Evolutionary conservation across 2,113 vertebrate species (phyloP), one percentile per base, ranked within the genome.

Genomic region (Microtus pennsylvanicus): DNA sequence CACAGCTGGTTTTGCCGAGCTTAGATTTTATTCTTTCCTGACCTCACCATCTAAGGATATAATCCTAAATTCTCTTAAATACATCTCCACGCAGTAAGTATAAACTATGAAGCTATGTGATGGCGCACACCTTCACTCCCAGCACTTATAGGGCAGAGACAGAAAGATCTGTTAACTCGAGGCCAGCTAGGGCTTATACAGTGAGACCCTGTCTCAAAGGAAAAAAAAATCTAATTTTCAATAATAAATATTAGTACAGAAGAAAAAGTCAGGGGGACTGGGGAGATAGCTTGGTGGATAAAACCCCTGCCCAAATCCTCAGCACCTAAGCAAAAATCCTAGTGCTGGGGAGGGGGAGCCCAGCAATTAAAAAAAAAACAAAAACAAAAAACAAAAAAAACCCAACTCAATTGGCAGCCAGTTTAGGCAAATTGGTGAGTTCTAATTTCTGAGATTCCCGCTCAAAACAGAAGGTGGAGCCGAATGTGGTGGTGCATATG

Each of bases 181-280:
- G 26, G 38, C 82, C 16, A 85, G 38, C 26, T 28, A 65, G 61
- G 58, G 12, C 7, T 58, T 38, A 61, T 7, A n/a, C 1, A 83
- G n/a, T 30, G 14, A 85, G 82, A 30, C 9, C 58, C 38, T 30
- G 82, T 69, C 45, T 87, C 83, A 69, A 69, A 87, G 13, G 21
- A 13, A 38, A n/a, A 58, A 45, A 69, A 58, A 19, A 67, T 50
- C 52, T 55, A 89, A 45, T 70, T 28, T 70, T 12, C 63, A 63
- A 83, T 55, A 90, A 80, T 77, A 85, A 90, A 89, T 81, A 80
- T 65, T 35, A 88, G n/a, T 52, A 94, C 12, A 83, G n/a, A 33
- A 78, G 19, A 38, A 10, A 74, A 38, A 26, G 63, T 33, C 30
- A 3, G 42, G 35, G 42, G 38, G 21, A 33, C 17, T 63, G 38